Base-by-base conservation (phyloP, 2,113 vertebrate species). In the Euleptes europaea region DNA sequence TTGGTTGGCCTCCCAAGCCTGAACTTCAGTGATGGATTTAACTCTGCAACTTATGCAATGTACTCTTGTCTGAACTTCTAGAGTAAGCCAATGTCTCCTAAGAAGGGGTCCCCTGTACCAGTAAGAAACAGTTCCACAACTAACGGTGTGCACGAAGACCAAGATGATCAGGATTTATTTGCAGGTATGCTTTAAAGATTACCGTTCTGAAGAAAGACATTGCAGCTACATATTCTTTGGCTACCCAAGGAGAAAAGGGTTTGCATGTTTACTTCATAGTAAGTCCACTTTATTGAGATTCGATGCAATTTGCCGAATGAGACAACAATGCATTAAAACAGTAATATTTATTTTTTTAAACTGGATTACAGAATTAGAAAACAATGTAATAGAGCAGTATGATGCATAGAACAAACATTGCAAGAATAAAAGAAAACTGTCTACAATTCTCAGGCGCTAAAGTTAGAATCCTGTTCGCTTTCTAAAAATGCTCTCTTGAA, bases 161-260 rank as follows among this genome's bases (percentile, higher is more conserved):
- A 97, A 73, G 98, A 98, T 9, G 97, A 98, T 73, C 91, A 97
- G 1, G 98, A 99, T 83, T 93, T 99, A 70, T 99, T 99, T 96
- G 95, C 98, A 91, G 98, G 98, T 97, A 91, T 91, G 95, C 91
- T 44, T 49, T 71, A 11, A n/a, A 71, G 63, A 63, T 1, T 51
- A 35, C 10, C 3, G 42, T 40, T 2, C 21, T 65, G n/a, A 75
- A 35, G 69, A 6, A 42, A 21, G 7, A 42, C 81, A 49, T 8
- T 12, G 31, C 70, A 49, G 38, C 63, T 76, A 4, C 67, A 21
- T 44, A 63, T 31, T 76, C 86, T 67, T 74, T 87, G 21, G 23
- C 44, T 33, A 19, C 38, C 31, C 67, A 70, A 76, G 28, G 21
- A 54, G 23, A 7, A 14, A 5, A 54, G 8, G 6, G 21, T 6